phyloP scores from a whole-genome alignment of 2,797 vertebrate genomes.

The Alosa sapidissima region DNA sequence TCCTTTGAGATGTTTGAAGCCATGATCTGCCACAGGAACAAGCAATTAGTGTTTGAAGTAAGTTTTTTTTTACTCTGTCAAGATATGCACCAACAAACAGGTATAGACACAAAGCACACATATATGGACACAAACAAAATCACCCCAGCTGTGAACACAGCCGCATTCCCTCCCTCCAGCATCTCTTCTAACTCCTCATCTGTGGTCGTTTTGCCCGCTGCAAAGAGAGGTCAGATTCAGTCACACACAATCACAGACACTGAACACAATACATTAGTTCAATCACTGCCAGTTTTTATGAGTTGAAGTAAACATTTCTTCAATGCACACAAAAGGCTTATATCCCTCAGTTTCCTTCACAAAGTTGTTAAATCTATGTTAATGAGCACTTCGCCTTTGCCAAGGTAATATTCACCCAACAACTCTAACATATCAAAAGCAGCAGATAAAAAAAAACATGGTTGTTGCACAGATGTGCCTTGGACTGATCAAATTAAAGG shows the following conservation, averaged over 20 bases:
- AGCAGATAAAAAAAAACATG: too few species aligned
- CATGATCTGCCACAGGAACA: constrained; percentile 75
- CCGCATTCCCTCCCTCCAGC: constrained; percentile 90
- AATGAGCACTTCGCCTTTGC: too few species aligned
- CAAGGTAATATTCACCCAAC: too few species aligned
- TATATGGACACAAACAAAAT: constrained; percentile 28
- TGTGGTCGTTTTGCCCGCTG: constrained; percentile 89
- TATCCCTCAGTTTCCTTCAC: too few species aligned
- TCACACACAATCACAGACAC: neutral
- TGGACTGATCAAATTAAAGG: too few species aligned
- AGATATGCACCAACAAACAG: neutral
- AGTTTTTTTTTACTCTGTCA: neutral
- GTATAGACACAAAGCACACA: neutral
- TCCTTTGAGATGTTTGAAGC: constrained; percentile 94
- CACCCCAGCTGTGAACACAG: constrained; percentile 88
- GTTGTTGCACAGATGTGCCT: too few species aligned
- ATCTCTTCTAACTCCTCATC: constrained; percentile 93
- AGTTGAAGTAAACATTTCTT: too few species aligned
- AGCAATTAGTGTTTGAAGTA: neutral
- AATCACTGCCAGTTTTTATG: too few species aligned
- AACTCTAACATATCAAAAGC: too few species aligned
- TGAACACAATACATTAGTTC: too few species aligned
- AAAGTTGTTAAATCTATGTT: too few species aligned
- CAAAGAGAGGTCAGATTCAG: neutral
- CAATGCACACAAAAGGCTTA: too few species aligned